Percentiles rank a stretch among this genome's conserved stretches.
Conservation (phyloP, 2,888 invertebrate genomes). For the Pyrgus malvae region DNA sequence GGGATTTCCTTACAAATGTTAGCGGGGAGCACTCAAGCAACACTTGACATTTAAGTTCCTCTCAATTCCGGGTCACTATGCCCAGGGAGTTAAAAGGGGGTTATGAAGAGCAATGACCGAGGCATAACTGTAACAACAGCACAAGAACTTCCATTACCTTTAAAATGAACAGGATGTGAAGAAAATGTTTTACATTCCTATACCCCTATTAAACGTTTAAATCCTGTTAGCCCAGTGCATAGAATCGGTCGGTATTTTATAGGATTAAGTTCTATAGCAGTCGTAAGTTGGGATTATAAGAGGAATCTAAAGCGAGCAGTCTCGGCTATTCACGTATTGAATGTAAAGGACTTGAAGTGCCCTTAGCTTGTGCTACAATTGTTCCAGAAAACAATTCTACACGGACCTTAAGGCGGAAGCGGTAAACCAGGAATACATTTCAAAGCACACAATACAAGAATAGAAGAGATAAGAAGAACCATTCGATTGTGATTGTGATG, state of each 20-base stretch:
- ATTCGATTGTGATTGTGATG: neutral
- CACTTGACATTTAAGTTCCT: no score
- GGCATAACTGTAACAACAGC: no score
- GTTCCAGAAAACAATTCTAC: conserved; percentile 24
- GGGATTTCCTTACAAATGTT: no score
- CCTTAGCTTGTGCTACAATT: conserved; percentile 24
- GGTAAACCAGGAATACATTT: conserved; percentile 20
- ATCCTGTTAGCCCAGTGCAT: conserved; percentile 6
- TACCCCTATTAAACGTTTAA: neutral
- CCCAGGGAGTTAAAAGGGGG: no score
- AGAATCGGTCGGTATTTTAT: neutral
- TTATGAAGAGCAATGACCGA: no score
- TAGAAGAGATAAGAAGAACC: neutral
- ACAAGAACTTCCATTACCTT: no score
- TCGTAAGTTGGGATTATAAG: conserved; percentile 22
- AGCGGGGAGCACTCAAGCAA: no score
- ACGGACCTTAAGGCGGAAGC: conserved; percentile 15
- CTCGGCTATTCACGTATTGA: conserved; percentile 22
- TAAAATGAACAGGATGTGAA: neutral
- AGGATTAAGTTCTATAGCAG: conserved; percentile 9
- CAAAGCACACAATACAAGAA: conserved; percentile 6
- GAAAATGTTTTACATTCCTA: neutral
- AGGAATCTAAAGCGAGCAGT: conserved; percentile 12
- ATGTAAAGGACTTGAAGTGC: conserved; percentile 20
- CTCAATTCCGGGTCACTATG: no score